These are phyloP conservation scores for Climacteris rufus DNA, from an alignment of 2,113 vertebrate genomes.

Conservation along the genomic window DNA sequence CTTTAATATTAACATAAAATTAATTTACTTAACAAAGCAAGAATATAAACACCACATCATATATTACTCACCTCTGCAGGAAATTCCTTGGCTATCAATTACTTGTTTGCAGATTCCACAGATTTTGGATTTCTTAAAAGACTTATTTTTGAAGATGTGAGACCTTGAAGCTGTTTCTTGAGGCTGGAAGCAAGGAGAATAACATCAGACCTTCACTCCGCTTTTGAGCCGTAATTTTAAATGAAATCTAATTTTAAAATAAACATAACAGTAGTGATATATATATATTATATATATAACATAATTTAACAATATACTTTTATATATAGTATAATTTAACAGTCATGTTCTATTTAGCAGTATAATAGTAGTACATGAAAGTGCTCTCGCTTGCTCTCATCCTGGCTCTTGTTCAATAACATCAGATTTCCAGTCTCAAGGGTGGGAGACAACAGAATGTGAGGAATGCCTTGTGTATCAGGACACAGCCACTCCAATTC, in stretches of 20 bases:
- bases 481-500: neutral
- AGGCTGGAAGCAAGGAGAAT: slow-evolving; percentile 45
- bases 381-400: rapidly evolving
- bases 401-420: neutral
- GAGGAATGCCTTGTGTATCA: neutral
- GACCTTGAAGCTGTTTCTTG: slow-evolving; percentile 45
- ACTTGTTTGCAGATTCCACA: slow-evolving; percentile 66
- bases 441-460: neutral
- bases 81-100: slow-evolving; percentile 55
- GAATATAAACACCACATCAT: neutral
- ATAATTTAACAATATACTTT: neutral
- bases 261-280: neutral
- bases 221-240: neutral
- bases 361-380: neutral
- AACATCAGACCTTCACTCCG: neutral
- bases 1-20: neutral
- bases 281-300: neutral
- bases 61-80: slow-evolving; percentile 62
- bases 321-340: neutral
- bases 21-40: neutral
- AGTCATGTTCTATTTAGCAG: neutral
- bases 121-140: slow-evolving; percentile 58
- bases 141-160: slow-evolving; percentile 71
- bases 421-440: neutral
- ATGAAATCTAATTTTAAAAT: neutral